Percentiles rank a stretch among this genome's conserved stretches.
Evolutionary conservation across 2,113 vertebrate species (phyloP).

Genomic region (Tetrax tetrax): DNA sequence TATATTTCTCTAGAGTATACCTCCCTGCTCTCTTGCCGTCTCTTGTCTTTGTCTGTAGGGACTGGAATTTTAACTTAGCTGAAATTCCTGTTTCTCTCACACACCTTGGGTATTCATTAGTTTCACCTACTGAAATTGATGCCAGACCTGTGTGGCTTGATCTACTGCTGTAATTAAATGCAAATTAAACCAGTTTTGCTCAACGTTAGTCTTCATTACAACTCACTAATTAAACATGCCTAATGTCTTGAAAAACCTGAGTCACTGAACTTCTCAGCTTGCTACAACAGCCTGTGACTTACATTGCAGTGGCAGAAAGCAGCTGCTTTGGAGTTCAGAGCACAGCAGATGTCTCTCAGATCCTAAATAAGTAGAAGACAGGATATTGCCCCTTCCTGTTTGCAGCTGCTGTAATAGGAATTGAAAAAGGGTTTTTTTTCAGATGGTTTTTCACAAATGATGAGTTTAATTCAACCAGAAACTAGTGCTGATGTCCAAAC

Average conservation of each 20-base stretch:
- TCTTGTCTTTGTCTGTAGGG: not conserved
- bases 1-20: not conserved
- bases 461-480: not conserved
- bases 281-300: not conserved
- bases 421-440: not conserved
- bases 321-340: not conserved
- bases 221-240: slow-evolving; percentile 26
- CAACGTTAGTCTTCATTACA: not conserved
- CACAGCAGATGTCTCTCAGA: not conserved
- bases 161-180: slow-evolving; percentile 61
- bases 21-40: not conserved
- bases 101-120: slow-evolving; percentile 49
- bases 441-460: not conserved
- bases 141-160: slow-evolving; percentile 60
- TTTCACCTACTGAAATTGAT: slow-evolving; percentile 33
- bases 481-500: not conserved
- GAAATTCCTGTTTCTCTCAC: slow-evolving; percentile 60
- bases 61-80: slow-evolving; percentile 46
- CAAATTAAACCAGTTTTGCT: slow-evolving; percentile 65
- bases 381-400: slow-evolving; percentile 9
- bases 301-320: not conserved
- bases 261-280: slow-evolving; percentile 25
- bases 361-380: not conserved
- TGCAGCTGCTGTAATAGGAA: not conserved
- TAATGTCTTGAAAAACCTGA: slow-evolving; percentile 48